phyloP scores from a whole-genome alignment of 2,797 vertebrate species.

The Remorina albescens region DNA sequence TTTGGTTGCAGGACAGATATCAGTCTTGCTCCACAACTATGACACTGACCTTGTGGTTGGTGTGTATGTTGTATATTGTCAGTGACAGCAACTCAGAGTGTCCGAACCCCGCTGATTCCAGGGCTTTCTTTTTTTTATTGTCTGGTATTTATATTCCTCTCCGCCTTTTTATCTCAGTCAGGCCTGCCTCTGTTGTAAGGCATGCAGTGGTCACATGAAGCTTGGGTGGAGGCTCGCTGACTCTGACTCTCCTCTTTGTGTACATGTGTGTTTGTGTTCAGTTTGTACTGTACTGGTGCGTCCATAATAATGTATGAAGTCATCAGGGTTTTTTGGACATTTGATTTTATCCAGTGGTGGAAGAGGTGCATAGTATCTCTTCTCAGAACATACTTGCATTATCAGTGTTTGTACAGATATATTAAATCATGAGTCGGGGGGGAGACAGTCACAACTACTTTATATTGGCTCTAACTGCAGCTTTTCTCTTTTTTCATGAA shows the following conservation, averaged over 20 bases:
- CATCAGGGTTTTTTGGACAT: not conserved
- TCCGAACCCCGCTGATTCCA: not conserved
- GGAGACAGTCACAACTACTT: not conserved
- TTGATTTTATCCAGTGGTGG: not conserved
- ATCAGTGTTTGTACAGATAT: not conserved
- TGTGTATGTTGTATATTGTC: constrained; percentile 2
- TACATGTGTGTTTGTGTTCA: constrained; percentile 20
- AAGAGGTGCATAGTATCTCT: not conserved
- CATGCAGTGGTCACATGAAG: constrained; percentile 65
- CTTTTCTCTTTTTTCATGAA: not conserved
- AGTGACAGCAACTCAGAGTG: not conserved
- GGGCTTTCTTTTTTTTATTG: constrained; percentile 12
- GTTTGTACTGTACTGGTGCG: constrained; percentile 27
- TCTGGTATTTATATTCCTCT: constrained; percentile 41
- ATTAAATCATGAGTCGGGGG: not conserved
- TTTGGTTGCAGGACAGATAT: not conserved
- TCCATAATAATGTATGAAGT: constrained; percentile 5
- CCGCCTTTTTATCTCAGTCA: constrained; percentile 43
- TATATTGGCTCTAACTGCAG: not conserved
- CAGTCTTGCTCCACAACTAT: not conserved
- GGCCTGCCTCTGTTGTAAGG: constrained; percentile 56
- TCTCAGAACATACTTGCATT: not conserved
- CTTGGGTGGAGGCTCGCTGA: constrained; percentile 14
- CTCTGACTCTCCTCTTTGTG: constrained; percentile 16
- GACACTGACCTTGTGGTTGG: not conserved